Base-by-base conservation (phyloP, 2,797 vertebrate genomes). In the Cynopterus sphinx region DNA sequence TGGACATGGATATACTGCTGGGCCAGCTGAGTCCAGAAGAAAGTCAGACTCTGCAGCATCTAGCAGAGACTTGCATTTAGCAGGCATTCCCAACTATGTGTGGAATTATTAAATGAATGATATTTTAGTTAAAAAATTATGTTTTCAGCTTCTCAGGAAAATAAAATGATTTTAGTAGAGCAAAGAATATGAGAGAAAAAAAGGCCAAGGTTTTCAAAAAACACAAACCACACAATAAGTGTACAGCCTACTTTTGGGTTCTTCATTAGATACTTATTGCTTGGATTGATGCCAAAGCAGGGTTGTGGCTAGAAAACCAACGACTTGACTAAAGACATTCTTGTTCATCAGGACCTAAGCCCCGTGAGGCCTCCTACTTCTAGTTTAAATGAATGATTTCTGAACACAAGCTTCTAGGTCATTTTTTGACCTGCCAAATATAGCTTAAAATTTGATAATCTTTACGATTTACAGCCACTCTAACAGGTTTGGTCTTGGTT, bases 141-240 rank as follows among this genome's bases (percentile, higher is more conserved):
- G 65, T 83, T 74, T 68, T 83, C 43, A 53, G 65, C n/a, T 85
- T 94, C 61, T 68, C 46, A 61, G 81, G 73, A 87, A 96, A 78
- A 79, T 74, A 75, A 92, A 84, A 17, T 70, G 65, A 91, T 53
- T 93, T 90, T 43, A 90, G 46, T 36, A 97, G 22, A 57, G 24
- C 51, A 82, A 75, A 78, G n/a, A 70, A 28, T 39, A 33, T 49
- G 13, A 94, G 31, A 84, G n/a, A 31, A 11, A 83, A 86, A 74
- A 63, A 81, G 16, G 24, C 28, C 83, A 43, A 68, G 28, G 10
- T 51, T 68, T 91, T 15, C 9, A 16, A 24, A 71, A 70, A 39
- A 63, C 4, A 87, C 41, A 87, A 82, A 65, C 16, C 13, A 68
- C 19, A 82, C 24, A 31, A 11, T 89, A 31, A 77, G 67, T 46